These are phyloP conservation scores for Automeris io DNA, from an alignment of 2,888 invertebrate species.

Conservation along the genomic window DNA sequence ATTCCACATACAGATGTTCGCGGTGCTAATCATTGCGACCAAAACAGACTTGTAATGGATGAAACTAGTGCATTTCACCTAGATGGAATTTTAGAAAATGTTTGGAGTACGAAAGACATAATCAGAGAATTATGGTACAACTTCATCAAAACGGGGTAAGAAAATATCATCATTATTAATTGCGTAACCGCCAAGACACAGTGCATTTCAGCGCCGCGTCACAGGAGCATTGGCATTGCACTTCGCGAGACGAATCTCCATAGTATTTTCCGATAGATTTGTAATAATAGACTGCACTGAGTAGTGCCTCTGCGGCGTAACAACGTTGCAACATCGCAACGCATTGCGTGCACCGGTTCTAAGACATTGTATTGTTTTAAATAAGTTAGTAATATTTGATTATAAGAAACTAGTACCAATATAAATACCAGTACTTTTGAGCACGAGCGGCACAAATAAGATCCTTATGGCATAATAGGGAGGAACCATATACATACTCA, in stretches of 20 bases:
- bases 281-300: not conserved
- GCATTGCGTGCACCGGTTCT: no score
- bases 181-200: no score
- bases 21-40: slow-evolving; percentile 33
- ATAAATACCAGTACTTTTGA: not conserved
- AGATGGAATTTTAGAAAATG: slow-evolving; percentile 18
- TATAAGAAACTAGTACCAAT: no score
- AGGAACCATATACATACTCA: not conserved
- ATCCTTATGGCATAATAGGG: no score
- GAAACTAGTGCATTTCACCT: slow-evolving; percentile 9
- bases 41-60: slow-evolving; percentile 25
- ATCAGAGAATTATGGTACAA: slow-evolving; percentile 37
- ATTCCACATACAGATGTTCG: slow-evolving; percentile 26
- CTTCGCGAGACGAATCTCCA: no score
- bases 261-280: not conserved
- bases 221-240: no score
- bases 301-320: no score
- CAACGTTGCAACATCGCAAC: no score
- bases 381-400: not conserved
- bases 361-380: no score
- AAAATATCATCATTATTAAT: not conserved
- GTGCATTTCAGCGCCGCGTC: no score
- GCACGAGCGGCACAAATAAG: no score
- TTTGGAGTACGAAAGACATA: slow-evolving; percentile 20
- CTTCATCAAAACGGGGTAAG: slow-evolving; percentile 36